These are phyloP conservation scores for Leptogaster cylindrica DNA, from an alignment of 2,888 invertebrate species.

Conservation along the genomic window DNA sequence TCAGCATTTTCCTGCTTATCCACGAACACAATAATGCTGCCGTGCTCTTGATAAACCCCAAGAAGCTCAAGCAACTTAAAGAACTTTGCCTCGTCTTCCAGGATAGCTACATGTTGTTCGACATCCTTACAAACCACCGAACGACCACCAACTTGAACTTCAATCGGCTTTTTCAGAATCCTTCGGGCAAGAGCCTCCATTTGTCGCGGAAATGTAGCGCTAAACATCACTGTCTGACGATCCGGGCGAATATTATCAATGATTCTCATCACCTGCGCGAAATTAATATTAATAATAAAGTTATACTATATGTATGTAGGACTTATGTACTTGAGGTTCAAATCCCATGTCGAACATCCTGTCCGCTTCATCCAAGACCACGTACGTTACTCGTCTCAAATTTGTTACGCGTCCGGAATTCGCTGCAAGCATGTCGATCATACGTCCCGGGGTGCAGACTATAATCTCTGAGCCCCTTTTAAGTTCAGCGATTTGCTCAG, in stretches of 20 bases:
- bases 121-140: slow-evolving; percentile 98
- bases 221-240: slow-evolving; percentile 97
- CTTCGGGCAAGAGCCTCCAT: slow-evolving; percentile 98
- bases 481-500: slow-evolving; percentile 89
- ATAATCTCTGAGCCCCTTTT: slow-evolving; percentile 98
- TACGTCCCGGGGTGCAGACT: slow-evolving; percentile 98
- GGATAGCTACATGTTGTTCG: slow-evolving; percentile 89
- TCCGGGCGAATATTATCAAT: slow-evolving; percentile 97
- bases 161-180: slow-evolving; percentile 92
- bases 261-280: slow-evolving; percentile 85
- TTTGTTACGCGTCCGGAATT: slow-evolving; percentile 98
- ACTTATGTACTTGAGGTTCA: slow-evolving; percentile 66
- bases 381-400: slow-evolving; percentile 92
- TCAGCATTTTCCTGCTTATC: slow-evolving; percentile 99
- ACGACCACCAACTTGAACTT: slow-evolving; percentile 95
- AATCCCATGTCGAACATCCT: slow-evolving; percentile 99
- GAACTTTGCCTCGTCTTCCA: slow-evolving; percentile 97
- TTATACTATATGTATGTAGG: not conserved
- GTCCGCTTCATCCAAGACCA: slow-evolving; percentile 98
- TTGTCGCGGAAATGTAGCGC: slow-evolving; percentile 97
- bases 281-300: slow-evolving; percentile 8
- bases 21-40: slow-evolving; percentile 95
- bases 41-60: slow-evolving; percentile 89
- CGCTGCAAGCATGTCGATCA: slow-evolving; percentile 99
- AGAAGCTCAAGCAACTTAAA: slow-evolving; percentile 96